Conservation (phyloP, 2,797 vertebrate species). For the Dipus sagitta region DNA sequence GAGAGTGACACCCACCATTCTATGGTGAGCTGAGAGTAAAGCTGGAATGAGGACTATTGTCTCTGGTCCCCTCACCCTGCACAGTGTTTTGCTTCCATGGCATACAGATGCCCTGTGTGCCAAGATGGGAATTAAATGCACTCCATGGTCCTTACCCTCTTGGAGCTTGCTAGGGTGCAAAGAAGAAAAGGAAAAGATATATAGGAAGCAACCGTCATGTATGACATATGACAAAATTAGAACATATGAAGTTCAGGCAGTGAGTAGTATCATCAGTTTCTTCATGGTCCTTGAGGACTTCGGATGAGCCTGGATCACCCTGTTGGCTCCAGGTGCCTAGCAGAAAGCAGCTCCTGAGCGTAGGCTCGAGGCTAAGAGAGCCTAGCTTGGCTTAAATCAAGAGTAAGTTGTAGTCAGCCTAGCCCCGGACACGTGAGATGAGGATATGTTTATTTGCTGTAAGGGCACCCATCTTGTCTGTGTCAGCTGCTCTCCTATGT, state of each 20-base stretch:
- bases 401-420: neutral
- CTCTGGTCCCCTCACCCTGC: neutral
- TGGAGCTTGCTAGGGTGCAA: neutral
- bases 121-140: neutral
- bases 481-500: neutral
- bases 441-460: neutral
- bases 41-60: neutral
- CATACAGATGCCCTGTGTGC: accelerated
- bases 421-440: neutral
- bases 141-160: neutral
- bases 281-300: neutral
- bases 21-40: neutral
- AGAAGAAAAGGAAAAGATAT: neutral
- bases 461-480: neutral
- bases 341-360: neutral
- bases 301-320: neutral
- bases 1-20: neutral
- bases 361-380: neutral
- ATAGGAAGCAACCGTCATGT: neutral
- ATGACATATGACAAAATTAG: neutral
- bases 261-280: neutral
- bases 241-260: neutral
- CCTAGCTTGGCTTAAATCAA: neutral
- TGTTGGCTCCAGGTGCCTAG: neutral
- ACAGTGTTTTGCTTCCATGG: neutral